These are phyloP conservation scores for Acanthosepion esculentum DNA, from an alignment of 2,888 invertebrate genomes.

Conservation along the genomic window DNA sequence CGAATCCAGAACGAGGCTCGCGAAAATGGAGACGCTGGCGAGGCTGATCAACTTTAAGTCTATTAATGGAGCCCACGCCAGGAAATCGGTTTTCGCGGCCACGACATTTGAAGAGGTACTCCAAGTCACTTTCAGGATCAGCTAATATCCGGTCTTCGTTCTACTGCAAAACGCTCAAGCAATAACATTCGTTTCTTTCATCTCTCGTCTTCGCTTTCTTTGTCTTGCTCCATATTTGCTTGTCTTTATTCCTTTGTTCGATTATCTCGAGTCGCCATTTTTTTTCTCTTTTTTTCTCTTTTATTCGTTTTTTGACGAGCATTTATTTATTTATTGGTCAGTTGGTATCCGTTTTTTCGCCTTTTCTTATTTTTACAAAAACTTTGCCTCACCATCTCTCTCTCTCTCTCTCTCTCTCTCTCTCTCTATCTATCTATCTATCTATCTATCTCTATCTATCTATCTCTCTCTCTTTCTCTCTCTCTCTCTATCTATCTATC, in stretches of 20 bases:
- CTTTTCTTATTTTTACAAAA: too few relatives aligned
- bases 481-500: too few relatives aligned
- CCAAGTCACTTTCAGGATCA: conserved; percentile 8
- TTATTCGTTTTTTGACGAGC: neutral
- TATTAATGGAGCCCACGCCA: conserved; percentile 17
- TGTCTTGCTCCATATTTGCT: neutral
- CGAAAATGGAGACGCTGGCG: neutral
- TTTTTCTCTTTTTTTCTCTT: neutral
- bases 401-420: too few relatives aligned
- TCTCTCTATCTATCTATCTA: too few relatives aligned
- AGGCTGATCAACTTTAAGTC: neutral
- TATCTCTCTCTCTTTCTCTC: too few relatives aligned
- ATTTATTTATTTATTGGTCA: neutral
- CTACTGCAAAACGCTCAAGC: neutral
- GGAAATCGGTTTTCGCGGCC: conserved; percentile 7
- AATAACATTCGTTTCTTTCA: neutral
- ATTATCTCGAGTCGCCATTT: neutral
- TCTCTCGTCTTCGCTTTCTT: neutral
- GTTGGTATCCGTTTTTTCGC: too few relatives aligned
- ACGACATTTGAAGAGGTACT: neutral
- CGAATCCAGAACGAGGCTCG: conserved; percentile 33
- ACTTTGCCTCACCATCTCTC: too few relatives aligned
- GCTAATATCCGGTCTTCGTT: conserved; percentile 11
- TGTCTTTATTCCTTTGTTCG: neutral
- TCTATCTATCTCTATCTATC: too few relatives aligned